Conservation (phyloP, 2,113 vertebrate genomes). For the Lepisosteus osseus region DNA sequence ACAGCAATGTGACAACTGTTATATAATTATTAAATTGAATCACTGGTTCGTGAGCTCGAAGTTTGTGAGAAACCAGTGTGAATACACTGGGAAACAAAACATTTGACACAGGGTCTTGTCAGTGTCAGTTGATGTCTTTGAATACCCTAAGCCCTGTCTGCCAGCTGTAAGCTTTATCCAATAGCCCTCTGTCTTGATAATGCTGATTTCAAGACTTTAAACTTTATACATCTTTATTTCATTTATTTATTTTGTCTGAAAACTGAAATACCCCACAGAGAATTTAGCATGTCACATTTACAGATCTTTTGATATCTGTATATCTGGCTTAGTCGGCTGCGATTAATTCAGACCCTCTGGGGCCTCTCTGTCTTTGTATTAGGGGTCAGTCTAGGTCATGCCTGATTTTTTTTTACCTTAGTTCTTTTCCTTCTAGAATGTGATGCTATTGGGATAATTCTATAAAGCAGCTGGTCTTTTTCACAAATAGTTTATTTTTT, state of each 20-base stretch:
- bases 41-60: no score
- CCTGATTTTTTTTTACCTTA: constrained; percentile 50
- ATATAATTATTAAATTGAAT: no score
- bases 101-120: no score
- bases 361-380: constrained; percentile 67
- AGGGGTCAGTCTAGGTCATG: constrained; percentile 67
- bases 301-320: constrained; percentile 51
- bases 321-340: constrained; percentile 62
- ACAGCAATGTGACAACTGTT: no score
- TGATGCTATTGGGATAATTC: constrained; percentile 63
- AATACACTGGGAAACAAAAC: no score
- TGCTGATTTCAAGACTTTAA: background rate
- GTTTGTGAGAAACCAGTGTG: no score
- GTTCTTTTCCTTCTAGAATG: constrained; percentile 50
- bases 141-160: background rate
- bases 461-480: constrained; percentile 69
- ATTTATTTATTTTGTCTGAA: constrained; percentile 40
- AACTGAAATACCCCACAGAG: constrained; percentile 24
- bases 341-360: constrained; percentile 69
- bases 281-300: constrained; percentile 38
- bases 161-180: background rate
- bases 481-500: constrained; percentile 30
- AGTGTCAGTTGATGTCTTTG: no score
- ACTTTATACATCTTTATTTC: constrained; percentile 10
- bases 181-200: no score